These are phyloP conservation scores for Pandemis heparana DNA, from an alignment of 2,888 invertebrate species.

Conservation along the genomic window DNA sequence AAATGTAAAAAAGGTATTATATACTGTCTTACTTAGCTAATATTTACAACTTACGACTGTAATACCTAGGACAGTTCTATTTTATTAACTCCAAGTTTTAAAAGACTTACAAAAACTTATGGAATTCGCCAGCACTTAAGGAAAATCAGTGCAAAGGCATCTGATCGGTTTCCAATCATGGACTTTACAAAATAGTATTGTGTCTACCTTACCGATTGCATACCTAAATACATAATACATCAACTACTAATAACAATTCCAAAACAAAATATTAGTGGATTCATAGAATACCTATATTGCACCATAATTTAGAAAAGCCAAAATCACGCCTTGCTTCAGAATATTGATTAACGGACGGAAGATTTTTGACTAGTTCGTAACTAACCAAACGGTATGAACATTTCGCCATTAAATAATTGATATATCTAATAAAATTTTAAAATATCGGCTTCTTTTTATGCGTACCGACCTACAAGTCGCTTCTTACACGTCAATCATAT, in stretches of 20 bases:
- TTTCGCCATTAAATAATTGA: not conserved
- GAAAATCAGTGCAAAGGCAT: not conserved
- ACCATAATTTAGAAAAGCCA: conserved; percentile 27
- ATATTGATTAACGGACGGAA: conserved; percentile 40
- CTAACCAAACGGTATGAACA: conserved; percentile 47
- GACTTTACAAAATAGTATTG: not conserved
- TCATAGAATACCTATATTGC: conserved; percentile 22
- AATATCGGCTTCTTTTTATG: conserved; percentile 1
- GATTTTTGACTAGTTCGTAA: conserved; percentile 62
- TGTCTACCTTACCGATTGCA: not conserved
- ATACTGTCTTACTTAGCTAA: conserved; percentile 48
- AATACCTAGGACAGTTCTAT: not conserved
- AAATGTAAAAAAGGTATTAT: conserved; percentile 35
- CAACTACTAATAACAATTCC: conserved; percentile 3
- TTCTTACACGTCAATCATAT: not conserved
- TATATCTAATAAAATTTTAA: conserved; percentile 5
- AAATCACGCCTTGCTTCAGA: conserved; percentile 17
- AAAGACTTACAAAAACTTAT: not conserved
- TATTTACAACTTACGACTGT: conserved; percentile 58
- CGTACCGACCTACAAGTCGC: not conserved
- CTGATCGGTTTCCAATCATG: not conserved
- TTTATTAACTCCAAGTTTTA: not conserved
- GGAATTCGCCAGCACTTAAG: not conserved
- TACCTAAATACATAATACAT: conserved; percentile 13
- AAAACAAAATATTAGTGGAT: conserved; percentile 12